Evolutionary conservation across 1,140 invertebrate genomes (phyloP).

Genomic region (Helicoverpa zea): DNA sequence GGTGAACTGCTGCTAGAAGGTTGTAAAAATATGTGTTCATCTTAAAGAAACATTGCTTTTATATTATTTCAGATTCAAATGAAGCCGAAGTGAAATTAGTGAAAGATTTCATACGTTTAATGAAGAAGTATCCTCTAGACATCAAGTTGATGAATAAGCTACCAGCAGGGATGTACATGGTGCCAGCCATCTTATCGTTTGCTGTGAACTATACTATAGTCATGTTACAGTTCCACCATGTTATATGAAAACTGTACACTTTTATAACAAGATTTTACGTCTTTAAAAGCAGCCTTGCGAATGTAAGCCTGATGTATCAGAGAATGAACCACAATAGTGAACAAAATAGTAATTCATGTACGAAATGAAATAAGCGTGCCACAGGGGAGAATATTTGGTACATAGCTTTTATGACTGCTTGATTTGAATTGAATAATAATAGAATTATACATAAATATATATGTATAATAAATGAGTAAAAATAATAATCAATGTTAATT

Average conservation of each 20-base stretch:
- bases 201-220: slow-evolving; percentile 25
- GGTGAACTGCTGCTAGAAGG: too few relatives aligned
- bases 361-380: too few relatives aligned
- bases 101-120: slow-evolving; percentile 33
- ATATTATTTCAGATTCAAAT: slow-evolving; percentile 22
- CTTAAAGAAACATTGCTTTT: not conserved
- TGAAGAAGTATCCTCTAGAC: slow-evolving; percentile 22
- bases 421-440: too few relatives aligned
- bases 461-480: too few relatives aligned
- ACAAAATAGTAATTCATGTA: too few relatives aligned
- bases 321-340: too few relatives aligned
- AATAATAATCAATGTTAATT: too few relatives aligned
- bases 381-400: too few relatives aligned
- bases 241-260: not conserved
- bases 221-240: slow-evolving; percentile 24
- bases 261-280: not conserved
- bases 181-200: slow-evolving; percentile 17
- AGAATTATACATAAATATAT: too few relatives aligned
- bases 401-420: too few relatives aligned
- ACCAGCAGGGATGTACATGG: slow-evolving; percentile 25
- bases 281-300: too few relatives aligned
- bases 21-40: not conserved
- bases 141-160: slow-evolving; percentile 27
- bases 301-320: too few relatives aligned
- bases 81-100: slow-evolving; percentile 5